Evolutionary conservation across 2,888 invertebrate genomes (phyloP).

Genomic region (Nomada lathburiana): DNA sequence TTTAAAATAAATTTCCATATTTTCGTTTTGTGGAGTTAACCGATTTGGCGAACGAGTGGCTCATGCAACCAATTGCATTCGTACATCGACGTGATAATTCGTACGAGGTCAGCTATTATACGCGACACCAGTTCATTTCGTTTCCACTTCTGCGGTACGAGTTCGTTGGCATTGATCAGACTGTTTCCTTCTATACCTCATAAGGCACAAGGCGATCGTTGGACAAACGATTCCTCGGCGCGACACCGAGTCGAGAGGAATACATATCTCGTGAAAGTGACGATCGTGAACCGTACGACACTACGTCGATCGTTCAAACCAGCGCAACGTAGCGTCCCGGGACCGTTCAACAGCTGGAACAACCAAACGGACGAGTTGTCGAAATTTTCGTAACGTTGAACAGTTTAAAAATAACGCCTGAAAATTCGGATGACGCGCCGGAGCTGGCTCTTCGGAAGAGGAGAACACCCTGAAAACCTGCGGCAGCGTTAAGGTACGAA

Average conservation of each 20-base stretch:
- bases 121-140: constrained; percentile 25
- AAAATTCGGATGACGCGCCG: background rate
- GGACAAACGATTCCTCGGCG: constrained; percentile 35
- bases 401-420: constrained; percentile 14
- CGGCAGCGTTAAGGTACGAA: background rate
- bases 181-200: constrained; percentile 41
- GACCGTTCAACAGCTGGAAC: background rate
- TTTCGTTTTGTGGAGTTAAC: too few relatives aligned
- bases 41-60: too few relatives aligned
- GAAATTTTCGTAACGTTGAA: background rate
- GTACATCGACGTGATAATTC: constrained; percentile 44
- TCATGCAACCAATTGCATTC: background rate
- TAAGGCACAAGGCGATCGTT: constrained; percentile 36
- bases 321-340: background rate
- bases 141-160: constrained; percentile 37
- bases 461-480: background rate
- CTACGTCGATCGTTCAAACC: background rate
- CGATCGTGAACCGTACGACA: constrained; percentile 12
- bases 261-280: constrained; percentile 31
- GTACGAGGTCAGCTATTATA: constrained; percentile 41
- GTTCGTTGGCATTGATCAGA: constrained; percentile 55
- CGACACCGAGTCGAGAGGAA: constrained; percentile 25
- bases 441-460: background rate
- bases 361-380: constrained; percentile 1
- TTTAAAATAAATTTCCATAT: too few relatives aligned